A percentile compares a stretch with the other conserved stretches of the same genome.
Evolutionary conservation across 1,140 invertebrate species (phyloP).

Genomic region (Hycleus phaleratus): DNA sequence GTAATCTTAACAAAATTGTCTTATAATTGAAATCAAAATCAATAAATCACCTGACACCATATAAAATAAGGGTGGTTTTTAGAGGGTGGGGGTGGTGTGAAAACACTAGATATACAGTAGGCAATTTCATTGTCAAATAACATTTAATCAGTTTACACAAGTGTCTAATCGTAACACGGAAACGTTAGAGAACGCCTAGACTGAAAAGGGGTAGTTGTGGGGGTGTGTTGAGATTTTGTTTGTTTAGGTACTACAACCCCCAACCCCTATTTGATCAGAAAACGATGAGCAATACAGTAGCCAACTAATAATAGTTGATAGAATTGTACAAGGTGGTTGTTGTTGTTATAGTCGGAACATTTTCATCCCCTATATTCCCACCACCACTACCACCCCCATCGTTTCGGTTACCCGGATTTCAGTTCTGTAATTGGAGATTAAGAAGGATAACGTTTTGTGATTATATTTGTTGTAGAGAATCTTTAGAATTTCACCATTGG

Average conservation of each 20-base stretch:
- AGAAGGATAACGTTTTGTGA: slow-evolving; percentile 10
- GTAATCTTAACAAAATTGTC: no score
- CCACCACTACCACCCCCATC: no score
- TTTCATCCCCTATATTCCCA: no score
- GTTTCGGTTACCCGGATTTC: slow-evolving; percentile 6
- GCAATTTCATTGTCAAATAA: slow-evolving; percentile 15
- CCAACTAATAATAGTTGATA: no score
- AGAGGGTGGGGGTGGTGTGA: background rate
- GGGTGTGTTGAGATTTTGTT: slow-evolving; percentile 5
- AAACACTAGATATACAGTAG: slow-evolving; percentile 1
- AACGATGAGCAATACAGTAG: no score
- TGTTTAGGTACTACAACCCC: slow-evolving; percentile 1
- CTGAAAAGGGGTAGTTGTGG: no score
- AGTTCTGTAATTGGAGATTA: slow-evolving; percentile 12
- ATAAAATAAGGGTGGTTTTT: background rate
- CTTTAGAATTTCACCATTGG: no score
- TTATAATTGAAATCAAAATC: no score
- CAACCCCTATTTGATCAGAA: no score
- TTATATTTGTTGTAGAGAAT: slow-evolving; percentile 1
- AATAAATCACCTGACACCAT: background rate
- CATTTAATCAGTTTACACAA: slow-evolving; percentile 13
- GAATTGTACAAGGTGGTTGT: no score
- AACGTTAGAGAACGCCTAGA: background rate
- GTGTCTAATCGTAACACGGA: slow-evolving; percentile 6
- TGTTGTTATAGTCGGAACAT: no score